Conservation (phyloP, 2,797 vertebrate genomes). For the Sebastes glaucus region DNA sequence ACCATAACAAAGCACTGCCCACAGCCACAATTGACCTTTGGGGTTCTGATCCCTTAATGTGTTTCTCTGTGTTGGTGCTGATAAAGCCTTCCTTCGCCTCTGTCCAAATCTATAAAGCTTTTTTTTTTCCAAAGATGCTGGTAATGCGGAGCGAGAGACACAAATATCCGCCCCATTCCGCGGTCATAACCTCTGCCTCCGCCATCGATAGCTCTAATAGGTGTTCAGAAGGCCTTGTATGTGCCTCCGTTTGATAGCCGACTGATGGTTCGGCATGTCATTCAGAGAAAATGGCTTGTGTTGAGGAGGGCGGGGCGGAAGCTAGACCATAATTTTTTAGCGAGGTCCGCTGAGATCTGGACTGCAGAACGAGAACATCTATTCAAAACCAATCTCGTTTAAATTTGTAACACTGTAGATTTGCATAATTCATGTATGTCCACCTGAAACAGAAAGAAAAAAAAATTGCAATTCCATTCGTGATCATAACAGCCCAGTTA, state of each 20-base stretch:
- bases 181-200: slow-evolving; percentile 64
- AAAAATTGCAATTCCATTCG: slow-evolving; percentile 21
- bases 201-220: slow-evolving; percentile 61
- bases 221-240: slow-evolving; percentile 60
- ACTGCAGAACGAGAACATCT: background rate
- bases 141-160: slow-evolving; percentile 67
- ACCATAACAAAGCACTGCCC: slow-evolving; percentile 67
- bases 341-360: background rate
- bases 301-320: background rate
- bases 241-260: slow-evolving; percentile 43
- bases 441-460: slow-evolving; percentile 15
- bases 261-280: slow-evolving; percentile 39
- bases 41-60: slow-evolving; percentile 77
- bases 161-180: slow-evolving; percentile 63
- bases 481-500: slow-evolving; percentile 5
- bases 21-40: slow-evolving; percentile 80
- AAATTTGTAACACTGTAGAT: slow-evolving; percentile 14
- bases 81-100: slow-evolving; percentile 72
- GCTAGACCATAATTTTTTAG: background rate
- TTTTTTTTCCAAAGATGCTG: slow-evolving; percentile 53
- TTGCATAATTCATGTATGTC: slow-evolving; percentile 43
- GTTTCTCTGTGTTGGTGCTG: slow-evolving; percentile 73
- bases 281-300: slow-evolving; percentile 34
- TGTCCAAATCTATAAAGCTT: slow-evolving; percentile 77
- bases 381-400: slow-evolving; percentile 24